Percentiles rank a stretch among this genome's conserved stretches.
These are phyloP conservation scores for Scaptomyza montana DNA, from an alignment of 1,140 invertebrate genomes.

Conservation along the genomic window DNA sequence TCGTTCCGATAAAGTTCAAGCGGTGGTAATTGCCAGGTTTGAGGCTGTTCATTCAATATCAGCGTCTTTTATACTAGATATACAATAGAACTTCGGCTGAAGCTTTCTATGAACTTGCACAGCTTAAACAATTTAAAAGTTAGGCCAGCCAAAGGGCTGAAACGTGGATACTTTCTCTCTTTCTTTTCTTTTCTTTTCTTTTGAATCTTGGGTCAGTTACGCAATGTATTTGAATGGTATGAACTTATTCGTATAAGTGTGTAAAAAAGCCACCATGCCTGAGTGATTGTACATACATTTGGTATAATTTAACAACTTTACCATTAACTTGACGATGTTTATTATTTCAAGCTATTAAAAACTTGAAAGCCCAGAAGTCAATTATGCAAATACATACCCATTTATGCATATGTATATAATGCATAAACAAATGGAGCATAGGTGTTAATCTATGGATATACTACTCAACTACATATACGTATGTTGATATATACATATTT, in stretches of 20 bases:
- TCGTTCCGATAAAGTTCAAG: slow-evolving; percentile 5
- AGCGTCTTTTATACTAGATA: no score
- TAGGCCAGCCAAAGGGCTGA: slow-evolving; percentile 1
- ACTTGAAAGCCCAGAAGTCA: slow-evolving; percentile 58
- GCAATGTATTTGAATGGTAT: slow-evolving; percentile 51
- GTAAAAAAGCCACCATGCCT: slow-evolving; percentile 36
- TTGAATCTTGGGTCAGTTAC: slow-evolving; percentile 65
- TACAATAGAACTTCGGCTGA: slow-evolving; percentile 25
- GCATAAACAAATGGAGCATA: slow-evolving; percentile 18
- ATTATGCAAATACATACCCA: slow-evolving; percentile 46
- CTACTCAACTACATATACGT: no score
- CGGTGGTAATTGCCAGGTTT: slow-evolving; percentile 4
- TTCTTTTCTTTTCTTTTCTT: slow-evolving; percentile 12
- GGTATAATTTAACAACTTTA: slow-evolving; percentile 50
- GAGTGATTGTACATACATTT: neutral
- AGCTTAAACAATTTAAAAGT: neutral
- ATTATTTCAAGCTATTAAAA: slow-evolving; percentile 49
- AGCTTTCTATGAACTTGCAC: neutral
- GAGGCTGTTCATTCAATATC: slow-evolving; percentile 3
- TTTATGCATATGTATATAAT: slow-evolving; percentile 26
- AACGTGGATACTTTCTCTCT: slow-evolving; percentile 56
- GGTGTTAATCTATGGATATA: neutral
- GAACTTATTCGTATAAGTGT: slow-evolving; percentile 10
- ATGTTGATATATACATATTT: slow-evolving; percentile 1
- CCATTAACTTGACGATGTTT: slow-evolving; percentile 63